Base-by-base conservation (phyloP, 2,888 invertebrate species). In the Polydrusus pterygomalis region DNA sequence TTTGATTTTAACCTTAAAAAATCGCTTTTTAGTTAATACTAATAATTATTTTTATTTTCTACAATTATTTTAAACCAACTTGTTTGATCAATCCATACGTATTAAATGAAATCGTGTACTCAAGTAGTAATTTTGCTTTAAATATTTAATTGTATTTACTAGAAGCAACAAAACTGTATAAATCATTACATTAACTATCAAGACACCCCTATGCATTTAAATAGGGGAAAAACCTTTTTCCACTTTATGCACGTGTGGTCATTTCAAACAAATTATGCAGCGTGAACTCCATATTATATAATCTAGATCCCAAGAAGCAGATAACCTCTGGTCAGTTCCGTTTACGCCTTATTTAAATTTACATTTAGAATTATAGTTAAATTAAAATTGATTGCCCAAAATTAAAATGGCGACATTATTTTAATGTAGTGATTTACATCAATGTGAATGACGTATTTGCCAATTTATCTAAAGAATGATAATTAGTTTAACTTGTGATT, bases 211-310 rank as follows among this genome's bases (percentile, higher is more conserved):
- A 30, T 34, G 34, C 8, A n/a, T 34, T 34, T 34, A 56, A 10
- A 34, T 30, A 34, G 5, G 30, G 34, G n/a, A 56, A 56, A 10
- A 34, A 34, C 56, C 15, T 34, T 65, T 49, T 67, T 67, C 49
- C 51, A 67, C 65, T 51, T 17, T 51, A 25, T 67, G 65, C 65
- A 67, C 65, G 43, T 67, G 34, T 47, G 34, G 47, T 56, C 15
- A 67, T 67, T 49, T 67, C 34, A 13, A 67, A 47, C 8, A n/a
- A 17, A 67, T 67, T 67, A 67, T 67, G 65, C 65, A 67, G 65
- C 20, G 65, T 67, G 47, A 47, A 67, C 13, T 9, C n/a, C 30
- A 56, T 56, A n/a, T n/a, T n/a, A 25, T 34, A 34, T 25, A 56
- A 34, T 34, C 6, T 15, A 56, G 56, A 56, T 56, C 34, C 30